Percentiles rank a stretch among this genome's conserved stretches.
These are phyloP conservation scores for Varanus salvator DNA, from an alignment of 2,113 vertebrate genomes.

Conservation along the genomic window DNA sequence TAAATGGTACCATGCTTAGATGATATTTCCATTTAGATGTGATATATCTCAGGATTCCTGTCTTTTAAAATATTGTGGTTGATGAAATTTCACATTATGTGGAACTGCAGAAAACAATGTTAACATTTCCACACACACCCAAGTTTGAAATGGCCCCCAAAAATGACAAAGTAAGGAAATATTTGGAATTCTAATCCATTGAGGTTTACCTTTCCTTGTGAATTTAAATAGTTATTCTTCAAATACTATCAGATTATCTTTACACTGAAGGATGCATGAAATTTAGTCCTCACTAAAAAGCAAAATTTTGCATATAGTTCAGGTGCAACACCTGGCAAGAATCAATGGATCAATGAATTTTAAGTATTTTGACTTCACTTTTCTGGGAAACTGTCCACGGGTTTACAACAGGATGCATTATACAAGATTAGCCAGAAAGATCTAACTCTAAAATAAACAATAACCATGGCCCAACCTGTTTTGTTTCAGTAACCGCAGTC, in stretches of 20 bases:
- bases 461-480: not conserved
- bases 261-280: not conserved
- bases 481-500: not conserved
- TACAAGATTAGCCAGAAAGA: not conserved
- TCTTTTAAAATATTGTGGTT: slow-evolving; percentile 76
- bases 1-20: slow-evolving; percentile 92
- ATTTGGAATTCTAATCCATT: slow-evolving; percentile 39
- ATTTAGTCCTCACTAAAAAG: not conserved
- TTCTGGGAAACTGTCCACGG: not conserved
- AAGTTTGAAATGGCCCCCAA: slow-evolving; percentile 45
- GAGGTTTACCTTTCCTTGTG: not conserved
- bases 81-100: slow-evolving; percentile 80
- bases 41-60: slow-evolving; percentile 92
- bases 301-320: not conserved
- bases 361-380: not conserved
- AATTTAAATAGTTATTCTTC: slow-evolving; percentile 3
- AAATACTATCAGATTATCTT: not conserved
- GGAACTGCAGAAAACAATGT: slow-evolving; percentile 68
- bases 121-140: slow-evolving; percentile 41
- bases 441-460: not conserved
- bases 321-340: not conserved
- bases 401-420: not conserved
- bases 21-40: slow-evolving; percentile 97
- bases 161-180: slow-evolving; percentile 23
- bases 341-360: not conserved